Conservation (phyloP, 2,113 vertebrate species). For the Strix aluco region DNA sequence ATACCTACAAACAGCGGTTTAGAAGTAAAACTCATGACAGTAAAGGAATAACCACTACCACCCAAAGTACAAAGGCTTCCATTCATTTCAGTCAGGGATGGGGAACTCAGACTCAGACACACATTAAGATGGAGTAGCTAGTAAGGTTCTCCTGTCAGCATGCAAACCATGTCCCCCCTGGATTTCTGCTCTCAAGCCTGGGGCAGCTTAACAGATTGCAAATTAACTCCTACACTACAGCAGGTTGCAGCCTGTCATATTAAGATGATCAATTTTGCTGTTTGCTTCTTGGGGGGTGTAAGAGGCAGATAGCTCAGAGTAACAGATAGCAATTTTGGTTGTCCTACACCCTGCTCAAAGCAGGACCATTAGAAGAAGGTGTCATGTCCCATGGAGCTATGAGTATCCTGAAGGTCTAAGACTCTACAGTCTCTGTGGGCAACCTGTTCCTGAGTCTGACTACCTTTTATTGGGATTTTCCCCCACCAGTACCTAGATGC, state of each 20-base stretch:
- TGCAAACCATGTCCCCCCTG: not conserved
- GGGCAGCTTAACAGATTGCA: not conserved
- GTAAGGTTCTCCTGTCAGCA: not conserved
- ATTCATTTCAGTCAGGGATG: not conserved
- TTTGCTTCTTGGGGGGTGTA: not conserved
- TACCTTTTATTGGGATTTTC: not conserved
- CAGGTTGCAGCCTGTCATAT: not conserved
- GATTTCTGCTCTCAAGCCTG: not conserved
- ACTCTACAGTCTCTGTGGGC: not conserved
- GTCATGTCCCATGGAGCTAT: fast-evolving
- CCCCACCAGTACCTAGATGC: not conserved
- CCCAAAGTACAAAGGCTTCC: not conserved
- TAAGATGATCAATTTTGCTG: not conserved
- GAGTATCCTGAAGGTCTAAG: not conserved
- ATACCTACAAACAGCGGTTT: not conserved
- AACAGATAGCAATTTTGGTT: not conserved
- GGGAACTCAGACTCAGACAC: not conserved
- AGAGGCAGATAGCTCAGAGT: not conserved
- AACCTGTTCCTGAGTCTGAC: not conserved
- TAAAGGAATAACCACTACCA: not conserved
- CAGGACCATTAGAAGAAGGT: not conserved
- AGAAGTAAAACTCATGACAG: not conserved
- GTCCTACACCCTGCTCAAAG: not conserved
- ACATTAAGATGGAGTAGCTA: not conserved
- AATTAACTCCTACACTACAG: not conserved